Evolutionary conservation across 2,113 vertebrate genomes (phyloP).

Genomic region (Microtus oregoni): DNA sequence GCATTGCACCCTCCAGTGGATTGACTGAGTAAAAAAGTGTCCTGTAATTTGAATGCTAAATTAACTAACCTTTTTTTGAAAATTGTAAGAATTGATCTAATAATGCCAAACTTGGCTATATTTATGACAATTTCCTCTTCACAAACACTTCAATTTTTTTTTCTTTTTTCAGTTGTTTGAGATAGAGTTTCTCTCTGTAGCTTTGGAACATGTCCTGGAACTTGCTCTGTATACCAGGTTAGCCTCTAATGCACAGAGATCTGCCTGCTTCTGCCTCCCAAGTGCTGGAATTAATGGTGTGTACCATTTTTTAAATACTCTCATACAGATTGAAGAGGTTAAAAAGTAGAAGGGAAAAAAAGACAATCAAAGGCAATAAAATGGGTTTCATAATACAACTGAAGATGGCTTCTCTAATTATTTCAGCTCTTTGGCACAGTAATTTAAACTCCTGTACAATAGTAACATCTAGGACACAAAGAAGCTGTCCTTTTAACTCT

Average conservation of each 20-base stretch:
- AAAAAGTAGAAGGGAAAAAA: neutral
- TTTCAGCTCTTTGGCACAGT: neutral
- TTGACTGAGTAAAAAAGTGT: neutral
- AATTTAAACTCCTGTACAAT: neutral
- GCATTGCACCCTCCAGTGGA: neutral
- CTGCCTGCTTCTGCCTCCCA: too few relatives aligned
- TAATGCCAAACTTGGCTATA: slow-evolving; percentile 61
- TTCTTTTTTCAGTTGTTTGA: neutral
- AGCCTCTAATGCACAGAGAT: too few relatives aligned
- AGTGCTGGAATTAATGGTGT: too few relatives aligned
- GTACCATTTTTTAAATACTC: slow-evolving; percentile 12
- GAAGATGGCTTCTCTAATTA: neutral
- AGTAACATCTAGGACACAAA: too few relatives aligned
- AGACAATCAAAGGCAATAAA: slow-evolving; percentile 65
- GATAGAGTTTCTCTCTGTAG: too few relatives aligned
- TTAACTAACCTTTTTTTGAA: slow-evolving; percentile 34
- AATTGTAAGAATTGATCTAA: slow-evolving; percentile 59
- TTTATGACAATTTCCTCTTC: slow-evolving; percentile 78
- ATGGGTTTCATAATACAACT: slow-evolving; percentile 67
- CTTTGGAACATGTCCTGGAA: too few relatives aligned
- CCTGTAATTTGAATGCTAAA: neutral
- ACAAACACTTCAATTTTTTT: slow-evolving; percentile 65
- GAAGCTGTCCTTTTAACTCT: neutral
- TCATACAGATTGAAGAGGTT: neutral
- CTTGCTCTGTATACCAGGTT: too few relatives aligned